These are phyloP conservation scores for Meloidogyne chitwoodi DNA, from an alignment of 1,140 invertebrate genomes.

Conservation along the genomic window DNA sequence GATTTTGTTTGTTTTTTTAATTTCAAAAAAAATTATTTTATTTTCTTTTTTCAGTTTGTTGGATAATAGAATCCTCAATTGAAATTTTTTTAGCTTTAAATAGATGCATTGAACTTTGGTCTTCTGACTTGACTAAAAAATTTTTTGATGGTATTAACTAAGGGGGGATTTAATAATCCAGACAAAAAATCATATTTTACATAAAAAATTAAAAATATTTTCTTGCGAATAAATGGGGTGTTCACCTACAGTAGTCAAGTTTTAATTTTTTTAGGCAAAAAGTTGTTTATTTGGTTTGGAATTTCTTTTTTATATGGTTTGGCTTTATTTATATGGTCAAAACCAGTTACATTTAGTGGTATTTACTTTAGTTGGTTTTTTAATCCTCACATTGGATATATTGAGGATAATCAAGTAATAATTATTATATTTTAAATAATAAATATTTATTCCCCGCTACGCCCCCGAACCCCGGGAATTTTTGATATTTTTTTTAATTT, in stretches of 20 bases:
- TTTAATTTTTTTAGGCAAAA: not conserved
- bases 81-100: constrained; percentile 19
- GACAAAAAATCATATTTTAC: too few species aligned
- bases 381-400: constrained; percentile 15
- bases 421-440: not conserved
- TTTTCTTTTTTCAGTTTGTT: not conserved
- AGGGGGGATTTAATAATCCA: too few species aligned
- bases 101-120: constrained; percentile 14
- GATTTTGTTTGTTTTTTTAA: not conserved
- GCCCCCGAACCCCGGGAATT: too few species aligned
- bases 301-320: constrained; percentile 4
- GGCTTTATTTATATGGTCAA: not conserved
- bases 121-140: not conserved
- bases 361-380: constrained; percentile 19
- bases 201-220: too few species aligned
- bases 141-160: constrained; percentile 1
- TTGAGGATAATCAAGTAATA: constrained; percentile 8
- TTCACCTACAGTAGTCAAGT: not conserved
- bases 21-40: too few species aligned
- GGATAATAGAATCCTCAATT: constrained; percentile 1
- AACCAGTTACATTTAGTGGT: constrained; percentile 15
- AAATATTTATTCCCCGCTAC: not conserved
- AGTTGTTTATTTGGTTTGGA: not conserved
- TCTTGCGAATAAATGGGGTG: too few species aligned
- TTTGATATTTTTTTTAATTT: too few species aligned